Base-by-base conservation (phyloP, 2,888 invertebrate genomes). In the Brachypterus glaber region DNA sequence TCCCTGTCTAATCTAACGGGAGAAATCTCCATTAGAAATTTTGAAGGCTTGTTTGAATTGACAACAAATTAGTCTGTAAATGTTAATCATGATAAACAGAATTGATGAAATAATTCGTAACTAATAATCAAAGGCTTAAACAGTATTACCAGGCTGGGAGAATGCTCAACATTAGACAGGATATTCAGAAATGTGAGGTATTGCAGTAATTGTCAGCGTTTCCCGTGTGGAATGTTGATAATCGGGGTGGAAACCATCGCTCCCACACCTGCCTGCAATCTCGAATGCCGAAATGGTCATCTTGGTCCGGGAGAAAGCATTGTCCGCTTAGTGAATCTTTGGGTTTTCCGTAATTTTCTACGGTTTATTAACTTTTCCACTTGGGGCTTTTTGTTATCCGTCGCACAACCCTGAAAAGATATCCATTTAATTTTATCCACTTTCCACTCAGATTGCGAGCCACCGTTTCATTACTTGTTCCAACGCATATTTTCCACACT, bases 161-260 rank as follows among this genome's bases (percentile, higher is more conserved):
- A 46, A 48, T 41, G 53, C 13, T 9, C 30, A 5, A 12, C 13
- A 13, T 4, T 7, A 3, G 14, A n/a, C 13, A 15, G n/a, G 13
- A 13, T 2, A 9, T 8, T 21, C 47, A 49, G 51, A 54, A 54
- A 56, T 55, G 55, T 49, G 45, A 49, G 45, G 53, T 50, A 55
- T 53, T 48, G 52, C 49, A 48, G 49, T 57, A 58, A 58, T 57
- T 53, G 53, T 48, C 51, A 46, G 52, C 53, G 59, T 59, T 60
- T 59, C 57, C 51, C 51, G 49, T 44, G 47, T 52, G 61, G 62
- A 62, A 62, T 62, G 61, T 59, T 57, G 57, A 62, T 58, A 59
- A 59, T 59, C 55, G 54, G 48, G 48, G 54, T 51, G 46, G 45
- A 43, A 40, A 39, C 44, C 42, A 37, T 39, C 30, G 35, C 41